A percentile compares a stretch with the other conserved stretches of the same genome.
These are phyloP conservation scores for Eristalinus sepulchralis DNA, from an alignment of 2,888 invertebrate genomes.

Conservation along the genomic window DNA sequence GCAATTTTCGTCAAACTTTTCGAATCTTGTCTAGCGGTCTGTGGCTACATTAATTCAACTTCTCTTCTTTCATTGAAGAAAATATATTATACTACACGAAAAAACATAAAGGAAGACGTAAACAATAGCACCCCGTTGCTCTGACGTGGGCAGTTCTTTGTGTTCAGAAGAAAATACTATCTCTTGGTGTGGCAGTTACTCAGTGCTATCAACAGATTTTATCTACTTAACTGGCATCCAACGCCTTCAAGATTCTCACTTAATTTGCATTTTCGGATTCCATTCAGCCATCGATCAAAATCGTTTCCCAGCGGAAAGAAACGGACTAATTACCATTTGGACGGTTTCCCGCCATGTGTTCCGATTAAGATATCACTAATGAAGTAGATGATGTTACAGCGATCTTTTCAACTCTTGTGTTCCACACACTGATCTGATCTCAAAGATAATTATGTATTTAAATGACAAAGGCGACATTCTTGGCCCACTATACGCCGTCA, in stretches of 20 bases:
- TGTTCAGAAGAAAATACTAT: conserved; percentile 8
- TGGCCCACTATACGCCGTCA: conserved; percentile 7
- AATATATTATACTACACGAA: background rate
- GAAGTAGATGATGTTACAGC: conserved; percentile 47
- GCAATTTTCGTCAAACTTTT: background rate
- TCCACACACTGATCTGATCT: conserved; percentile 34
- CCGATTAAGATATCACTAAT: conserved; percentile 62
- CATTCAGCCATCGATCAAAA: conserved; percentile 42
- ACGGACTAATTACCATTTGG: conserved; percentile 18
- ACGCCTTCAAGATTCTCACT: conserved; percentile 41
- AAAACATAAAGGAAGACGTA: background rate
- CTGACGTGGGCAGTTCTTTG: conserved; percentile 37
- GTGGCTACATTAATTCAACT: background rate
- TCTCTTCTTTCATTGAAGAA: background rate
- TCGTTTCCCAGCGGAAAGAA: conserved; percentile 26
- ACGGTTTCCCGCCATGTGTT: conserved; percentile 21
- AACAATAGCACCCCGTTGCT: conserved; percentile 40
- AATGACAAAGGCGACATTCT: conserved; percentile 43
- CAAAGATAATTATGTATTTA: conserved; percentile 36
- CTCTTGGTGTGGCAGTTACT: conserved; percentile 32
- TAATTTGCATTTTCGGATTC: conserved; percentile 40
- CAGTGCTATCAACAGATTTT: conserved; percentile 30
- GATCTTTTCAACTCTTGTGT: conserved; percentile 8
- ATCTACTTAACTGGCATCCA: conserved; percentile 36
- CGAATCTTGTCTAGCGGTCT: background rate